A percentile compares a stretch with the other conserved stretches of the same genome.
Evolutionary conservation across 2,888 invertebrate genomes (phyloP).

Genomic region (Drosophila picticornis): DNA sequence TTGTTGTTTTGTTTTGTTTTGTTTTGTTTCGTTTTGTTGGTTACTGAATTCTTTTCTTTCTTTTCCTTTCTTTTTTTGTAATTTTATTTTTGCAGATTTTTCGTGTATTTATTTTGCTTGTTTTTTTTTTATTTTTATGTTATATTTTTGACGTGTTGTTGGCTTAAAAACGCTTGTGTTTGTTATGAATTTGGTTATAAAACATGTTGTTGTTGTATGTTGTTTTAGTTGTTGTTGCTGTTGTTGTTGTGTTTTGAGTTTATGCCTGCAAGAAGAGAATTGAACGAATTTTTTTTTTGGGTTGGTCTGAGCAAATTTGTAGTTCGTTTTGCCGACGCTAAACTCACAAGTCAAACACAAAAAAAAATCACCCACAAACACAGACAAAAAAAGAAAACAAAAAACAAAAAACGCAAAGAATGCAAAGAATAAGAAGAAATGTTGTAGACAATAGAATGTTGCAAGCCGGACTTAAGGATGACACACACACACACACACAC

Average conservation of each 20-base stretch:
- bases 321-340: constrained; percentile 52
- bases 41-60: constrained; percentile 16
- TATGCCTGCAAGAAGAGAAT: constrained; percentile 66
- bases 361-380: constrained; percentile 16
- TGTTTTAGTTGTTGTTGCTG: constrained; percentile 24
- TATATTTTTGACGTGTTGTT: constrained; percentile 29
- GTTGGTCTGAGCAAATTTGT: constrained; percentile 1
- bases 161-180: constrained; percentile 64
- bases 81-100: constrained; percentile 8
- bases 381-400: constrained; percentile 10
- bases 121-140: constrained; percentile 16
- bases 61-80: constrained; percentile 2
- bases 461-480: constrained; percentile 27
- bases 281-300: constrained; percentile 12
- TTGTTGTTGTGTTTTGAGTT: constrained; percentile 73
- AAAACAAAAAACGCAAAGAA: not conserved
- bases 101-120: constrained; percentile 16
- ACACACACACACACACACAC: constrained; percentile 2
- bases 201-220: constrained; percentile 60
- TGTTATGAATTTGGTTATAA: constrained; percentile 61
- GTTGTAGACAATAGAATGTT: constrained; percentile 8
- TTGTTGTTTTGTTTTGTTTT: constrained; percentile 27
- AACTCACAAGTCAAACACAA: constrained; percentile 12
- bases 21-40: constrained; percentile 17
- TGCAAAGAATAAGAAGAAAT: not conserved